Conservation (phyloP, 2,888 invertebrate species). For the Agrotis puta region DNA sequence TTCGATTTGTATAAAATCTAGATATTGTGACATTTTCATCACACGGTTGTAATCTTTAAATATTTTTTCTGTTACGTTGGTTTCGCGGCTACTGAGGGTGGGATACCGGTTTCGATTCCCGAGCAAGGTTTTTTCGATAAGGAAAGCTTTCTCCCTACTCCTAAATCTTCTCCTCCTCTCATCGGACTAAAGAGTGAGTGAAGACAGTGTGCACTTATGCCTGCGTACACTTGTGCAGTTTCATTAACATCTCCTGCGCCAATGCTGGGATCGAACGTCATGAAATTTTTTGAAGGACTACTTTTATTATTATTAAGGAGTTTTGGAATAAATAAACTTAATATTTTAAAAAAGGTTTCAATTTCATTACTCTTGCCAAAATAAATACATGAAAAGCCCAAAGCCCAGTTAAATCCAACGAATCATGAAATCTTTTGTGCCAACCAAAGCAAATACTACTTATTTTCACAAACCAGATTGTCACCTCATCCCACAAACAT, state of each 20-base stretch:
- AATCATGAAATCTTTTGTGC: slow-evolving; percentile 19
- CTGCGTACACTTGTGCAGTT: not conserved
- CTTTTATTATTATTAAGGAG: too few relatives aligned
- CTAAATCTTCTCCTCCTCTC: too few relatives aligned
- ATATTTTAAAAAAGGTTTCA: too few relatives aligned
- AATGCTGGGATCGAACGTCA: too few relatives aligned
- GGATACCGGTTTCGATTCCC: too few relatives aligned
- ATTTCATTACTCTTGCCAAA: not conserved
- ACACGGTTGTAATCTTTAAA: not conserved
- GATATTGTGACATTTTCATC: not conserved
- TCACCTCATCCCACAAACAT: slow-evolving; percentile 46
- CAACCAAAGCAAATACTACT: slow-evolving; percentile 16
- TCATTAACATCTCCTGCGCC: not conserved
- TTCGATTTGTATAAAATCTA: not conserved
- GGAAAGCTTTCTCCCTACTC: too few relatives aligned
- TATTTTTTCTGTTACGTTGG: too few relatives aligned
- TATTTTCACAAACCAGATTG: slow-evolving; percentile 37
- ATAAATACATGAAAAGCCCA: not conserved
- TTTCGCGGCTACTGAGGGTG: too few relatives aligned
- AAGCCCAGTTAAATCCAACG: slow-evolving; percentile 2
- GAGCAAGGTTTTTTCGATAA: too few relatives aligned
- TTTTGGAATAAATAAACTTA: not conserved
- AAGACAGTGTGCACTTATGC: too few relatives aligned
- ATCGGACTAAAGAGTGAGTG: too few relatives aligned
- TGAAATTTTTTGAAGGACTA: too few relatives aligned